These are phyloP conservation scores for Oostethus manadensis DNA, from an alignment of 2,113 vertebrate species.

Conservation along the genomic window DNA sequence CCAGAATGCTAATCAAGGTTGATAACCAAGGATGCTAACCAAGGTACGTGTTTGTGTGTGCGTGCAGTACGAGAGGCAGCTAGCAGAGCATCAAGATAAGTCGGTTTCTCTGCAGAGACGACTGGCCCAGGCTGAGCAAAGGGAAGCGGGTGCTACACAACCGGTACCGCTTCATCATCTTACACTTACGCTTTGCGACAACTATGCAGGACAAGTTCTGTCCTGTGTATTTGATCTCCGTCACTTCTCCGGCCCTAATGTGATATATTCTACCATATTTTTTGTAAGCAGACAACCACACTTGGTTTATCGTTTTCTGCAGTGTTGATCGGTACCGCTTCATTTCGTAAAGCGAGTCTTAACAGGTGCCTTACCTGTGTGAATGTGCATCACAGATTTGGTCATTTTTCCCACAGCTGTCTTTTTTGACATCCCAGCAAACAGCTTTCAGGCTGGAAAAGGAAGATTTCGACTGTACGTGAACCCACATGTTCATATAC, in stretches of 20 bases:
- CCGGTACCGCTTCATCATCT: conserved; percentile 73
- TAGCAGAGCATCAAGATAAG: conserved; percentile 80
- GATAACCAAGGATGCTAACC: no score
- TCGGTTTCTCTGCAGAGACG: conserved; percentile 78
- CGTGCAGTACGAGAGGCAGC: conserved; percentile 79
- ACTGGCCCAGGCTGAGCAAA: conserved; percentile 83
- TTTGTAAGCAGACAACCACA: not conserved
- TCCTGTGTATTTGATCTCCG: not conserved
- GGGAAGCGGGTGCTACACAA: conserved; percentile 75
- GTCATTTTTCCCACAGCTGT: not conserved
- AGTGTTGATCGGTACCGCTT: no score
- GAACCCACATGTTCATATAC: no score
- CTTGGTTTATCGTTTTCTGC: no score
- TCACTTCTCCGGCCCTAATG: not conserved
- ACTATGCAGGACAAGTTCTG: not conserved
- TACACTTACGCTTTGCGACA: not conserved
- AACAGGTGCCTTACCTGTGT: no score
- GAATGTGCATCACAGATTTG: not conserved
- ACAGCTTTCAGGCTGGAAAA: not conserved
- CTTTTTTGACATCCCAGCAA: not conserved
- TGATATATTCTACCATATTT: not conserved
- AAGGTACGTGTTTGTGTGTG: not conserved
- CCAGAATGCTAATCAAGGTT: no score
- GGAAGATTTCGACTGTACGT: not conserved
- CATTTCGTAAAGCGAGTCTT: no score